These are phyloP conservation scores for Rhinopithecus roxellana DNA, from an alignment of 2,113 vertebrate genomes.

Conservation along the genomic window DNA sequence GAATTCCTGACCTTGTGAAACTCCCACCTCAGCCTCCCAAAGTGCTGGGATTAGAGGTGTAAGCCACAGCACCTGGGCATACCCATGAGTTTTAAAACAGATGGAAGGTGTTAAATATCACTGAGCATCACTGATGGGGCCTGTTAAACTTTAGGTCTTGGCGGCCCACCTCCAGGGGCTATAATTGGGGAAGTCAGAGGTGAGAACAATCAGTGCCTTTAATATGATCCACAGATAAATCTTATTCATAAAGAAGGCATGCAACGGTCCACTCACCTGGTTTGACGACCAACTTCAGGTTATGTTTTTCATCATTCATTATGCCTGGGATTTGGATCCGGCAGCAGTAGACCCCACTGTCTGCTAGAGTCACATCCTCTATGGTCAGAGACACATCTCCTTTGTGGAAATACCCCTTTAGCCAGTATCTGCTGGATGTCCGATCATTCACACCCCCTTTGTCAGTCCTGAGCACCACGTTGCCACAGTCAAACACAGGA, in stretches of 20 bases:
- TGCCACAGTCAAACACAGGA: constrained; percentile 73
- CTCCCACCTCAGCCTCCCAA: no score
- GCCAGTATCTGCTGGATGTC: constrained; percentile 76
- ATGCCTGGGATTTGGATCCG: constrained; percentile 83
- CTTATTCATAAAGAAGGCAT: not conserved
- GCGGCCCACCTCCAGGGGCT: not conserved
- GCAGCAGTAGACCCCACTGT: constrained; percentile 89
- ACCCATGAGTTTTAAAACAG: not conserved
- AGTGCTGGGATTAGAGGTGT: no score
- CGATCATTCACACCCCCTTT: not conserved
- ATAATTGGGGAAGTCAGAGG: not conserved
- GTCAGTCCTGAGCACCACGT: constrained; percentile 80
- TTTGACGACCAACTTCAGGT: constrained; percentile 59
- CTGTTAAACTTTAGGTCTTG: not conserved
- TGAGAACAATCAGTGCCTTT: not conserved
- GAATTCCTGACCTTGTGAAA: no score
- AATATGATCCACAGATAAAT: not conserved
- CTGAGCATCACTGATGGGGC: not conserved
- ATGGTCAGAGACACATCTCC: constrained; percentile 89
- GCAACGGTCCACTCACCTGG: constrained; percentile 73
- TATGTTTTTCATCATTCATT: constrained; percentile 83
- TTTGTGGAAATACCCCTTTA: constrained; percentile 62
- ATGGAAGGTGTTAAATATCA: not conserved
- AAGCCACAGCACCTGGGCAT: no score
- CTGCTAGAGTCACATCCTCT: constrained; percentile 57